These are phyloP conservation scores for Enteromius viviparus DNA, from an alignment of 2,797 vertebrate genomes.

Conservation along the genomic window DNA sequence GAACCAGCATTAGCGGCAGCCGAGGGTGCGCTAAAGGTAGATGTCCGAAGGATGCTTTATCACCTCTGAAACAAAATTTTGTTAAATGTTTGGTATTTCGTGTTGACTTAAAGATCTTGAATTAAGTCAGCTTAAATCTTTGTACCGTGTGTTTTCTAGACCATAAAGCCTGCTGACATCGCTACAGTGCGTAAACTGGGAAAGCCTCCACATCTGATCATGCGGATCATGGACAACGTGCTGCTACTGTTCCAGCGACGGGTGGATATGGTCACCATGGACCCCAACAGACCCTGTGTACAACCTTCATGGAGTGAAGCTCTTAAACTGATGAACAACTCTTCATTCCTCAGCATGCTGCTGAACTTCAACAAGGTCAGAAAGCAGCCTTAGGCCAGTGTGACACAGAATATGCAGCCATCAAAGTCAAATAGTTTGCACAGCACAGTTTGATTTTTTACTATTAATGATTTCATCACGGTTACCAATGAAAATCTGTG, in stretches of 20 bases:
- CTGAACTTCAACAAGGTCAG: slow-evolving; percentile 84
- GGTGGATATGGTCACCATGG: slow-evolving; percentile 76
- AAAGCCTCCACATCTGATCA: slow-evolving; percentile 87
- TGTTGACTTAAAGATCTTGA: neutral
- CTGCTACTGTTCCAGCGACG: slow-evolving; percentile 85
- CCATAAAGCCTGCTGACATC: slow-evolving; percentile 86
- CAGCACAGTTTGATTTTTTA: neutral
- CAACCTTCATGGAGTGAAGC: slow-evolving; percentile 85
- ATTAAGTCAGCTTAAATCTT: slow-evolving; percentile 4
- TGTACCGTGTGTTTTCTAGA: slow-evolving; percentile 69
- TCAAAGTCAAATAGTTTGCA: slow-evolving; percentile 31
- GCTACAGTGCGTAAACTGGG: slow-evolving; percentile 87
- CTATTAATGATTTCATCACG: neutral
- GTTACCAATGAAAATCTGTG: slow-evolving; percentile 5
- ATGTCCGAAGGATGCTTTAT: neutral
- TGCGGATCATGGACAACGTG: slow-evolving; percentile 89
- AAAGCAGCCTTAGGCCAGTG: neutral
- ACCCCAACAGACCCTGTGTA: slow-evolving; percentile 75
- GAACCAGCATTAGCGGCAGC: slow-evolving; percentile 82
- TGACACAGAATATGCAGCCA: neutral
- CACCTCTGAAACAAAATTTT: neutral
- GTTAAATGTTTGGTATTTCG: neutral
- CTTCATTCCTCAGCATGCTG: slow-evolving; percentile 81
- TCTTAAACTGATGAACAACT: slow-evolving; percentile 86
- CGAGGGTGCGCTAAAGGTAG: slow-evolving; percentile 81